Evolutionary conservation across 64 coral and sea anemone genomes (phyloP).

Genomic region (Cladopsammia gracilis): DNA sequence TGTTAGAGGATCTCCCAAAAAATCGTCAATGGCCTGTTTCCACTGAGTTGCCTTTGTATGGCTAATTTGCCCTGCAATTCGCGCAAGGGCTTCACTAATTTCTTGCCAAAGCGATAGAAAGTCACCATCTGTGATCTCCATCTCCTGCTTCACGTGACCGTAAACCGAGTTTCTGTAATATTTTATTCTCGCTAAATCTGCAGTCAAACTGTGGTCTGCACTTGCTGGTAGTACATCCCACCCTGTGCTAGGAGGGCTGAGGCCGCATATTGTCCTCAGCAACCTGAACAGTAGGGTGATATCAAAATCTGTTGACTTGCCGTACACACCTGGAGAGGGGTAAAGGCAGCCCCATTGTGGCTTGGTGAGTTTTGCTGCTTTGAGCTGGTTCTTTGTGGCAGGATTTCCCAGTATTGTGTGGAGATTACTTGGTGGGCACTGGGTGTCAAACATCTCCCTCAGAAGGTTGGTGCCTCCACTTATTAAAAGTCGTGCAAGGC

Average conservation of each 20-base stretch:
- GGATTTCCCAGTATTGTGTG: background rate
- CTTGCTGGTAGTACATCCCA: background rate
- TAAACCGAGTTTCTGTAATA: background rate
- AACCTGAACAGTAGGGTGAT: conserved; percentile 34
- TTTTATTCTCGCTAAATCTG: conserved; percentile 32
- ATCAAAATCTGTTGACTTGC: conserved; percentile 14
- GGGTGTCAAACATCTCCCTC: background rate
- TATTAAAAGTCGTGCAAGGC: background rate
- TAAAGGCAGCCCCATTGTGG: conserved; percentile 6
- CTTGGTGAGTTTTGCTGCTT: background rate
- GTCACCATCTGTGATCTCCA: background rate
- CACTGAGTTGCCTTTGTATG: background rate
- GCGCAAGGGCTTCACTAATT: conserved; percentile 6
- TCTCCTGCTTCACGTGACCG: background rate
- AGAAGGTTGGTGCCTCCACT: background rate
- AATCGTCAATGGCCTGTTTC: background rate
- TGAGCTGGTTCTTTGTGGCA: background rate
- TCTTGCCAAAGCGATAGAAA: conserved; percentile 5
- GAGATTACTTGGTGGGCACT: conserved; percentile 6
- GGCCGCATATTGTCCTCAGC: background rate
- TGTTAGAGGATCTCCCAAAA: background rate
- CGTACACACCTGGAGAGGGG: background rate
- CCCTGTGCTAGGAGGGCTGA: background rate
- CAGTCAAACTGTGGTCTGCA: background rate
- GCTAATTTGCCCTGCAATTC: background rate